Evolutionary conservation across 2,113 vertebrate species (phyloP).

Genomic region (Elephantulus edwardii): DNA sequence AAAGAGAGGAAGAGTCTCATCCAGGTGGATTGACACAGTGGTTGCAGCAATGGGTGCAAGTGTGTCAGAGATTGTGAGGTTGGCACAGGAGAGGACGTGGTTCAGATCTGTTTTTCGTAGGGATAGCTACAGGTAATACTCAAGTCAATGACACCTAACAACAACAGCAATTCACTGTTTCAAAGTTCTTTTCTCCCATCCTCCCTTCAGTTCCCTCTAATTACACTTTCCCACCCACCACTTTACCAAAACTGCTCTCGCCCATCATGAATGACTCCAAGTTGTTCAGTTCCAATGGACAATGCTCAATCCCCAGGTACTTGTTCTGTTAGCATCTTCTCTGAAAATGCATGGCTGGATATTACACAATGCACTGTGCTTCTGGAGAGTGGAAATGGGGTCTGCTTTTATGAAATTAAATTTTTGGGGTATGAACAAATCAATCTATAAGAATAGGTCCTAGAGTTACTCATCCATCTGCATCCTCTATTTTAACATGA

Average conservation of each 20-base stretch:
- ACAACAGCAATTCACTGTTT: not conserved
- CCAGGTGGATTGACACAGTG: not conserved
- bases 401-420: constrained; percentile 21
- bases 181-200: not conserved
- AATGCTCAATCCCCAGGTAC: not conserved
- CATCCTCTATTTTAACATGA: not conserved
- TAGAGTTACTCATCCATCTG: not conserved
- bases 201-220: not conserved
- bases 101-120: not conserved
- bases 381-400: not conserved
- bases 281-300: accelerated
- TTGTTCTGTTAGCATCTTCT: not conserved
- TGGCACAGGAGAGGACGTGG: not conserved
- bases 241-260: not conserved
- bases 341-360: not conserved
- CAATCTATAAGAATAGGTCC: not conserved
- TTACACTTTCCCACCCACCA: too few species aligned
- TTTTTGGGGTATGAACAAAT: not conserved
- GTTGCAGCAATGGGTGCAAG: not conserved
- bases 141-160: not conserved
- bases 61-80: not conserved
- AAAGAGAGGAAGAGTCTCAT: not conserved
- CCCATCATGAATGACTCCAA: not conserved
- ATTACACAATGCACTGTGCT: not conserved
- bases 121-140: not conserved